Evolutionary conservation across 2,888 invertebrate genomes (phyloP).

Genomic region (Melinaea marsaeus): DNA sequence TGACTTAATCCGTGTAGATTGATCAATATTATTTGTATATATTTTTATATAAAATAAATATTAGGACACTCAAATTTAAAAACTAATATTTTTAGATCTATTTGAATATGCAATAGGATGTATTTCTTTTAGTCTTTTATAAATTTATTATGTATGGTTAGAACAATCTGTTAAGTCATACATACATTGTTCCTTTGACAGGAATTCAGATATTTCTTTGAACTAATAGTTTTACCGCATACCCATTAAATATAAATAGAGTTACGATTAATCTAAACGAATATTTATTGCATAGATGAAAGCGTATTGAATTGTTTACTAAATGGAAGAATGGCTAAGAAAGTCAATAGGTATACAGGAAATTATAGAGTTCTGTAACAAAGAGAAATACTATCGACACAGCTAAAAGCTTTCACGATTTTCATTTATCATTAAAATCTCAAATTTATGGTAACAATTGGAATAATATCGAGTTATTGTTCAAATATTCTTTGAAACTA

Average conservation of each 20-base stretch:
- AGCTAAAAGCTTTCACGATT: conserved; percentile 3
- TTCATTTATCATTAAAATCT: background rate
- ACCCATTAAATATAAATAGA: conserved; percentile 29
- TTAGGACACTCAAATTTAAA: too few relatives aligned
- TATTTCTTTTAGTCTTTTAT: too few relatives aligned
- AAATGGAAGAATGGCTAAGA: conserved; percentile 58
- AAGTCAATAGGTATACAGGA: conserved; percentile 39
- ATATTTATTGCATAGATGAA: conserved; percentile 53
- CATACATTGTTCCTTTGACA: too few relatives aligned
- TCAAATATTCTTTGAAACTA: too few relatives aligned
- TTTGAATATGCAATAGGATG: too few relatives aligned
- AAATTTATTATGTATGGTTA: too few relatives aligned
- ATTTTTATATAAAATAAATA: too few relatives aligned
- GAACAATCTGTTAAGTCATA: too few relatives aligned
- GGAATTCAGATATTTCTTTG: background rate
- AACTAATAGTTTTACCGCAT: conserved; percentile 14
- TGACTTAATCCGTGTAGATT: background rate
- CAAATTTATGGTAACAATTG: background rate
- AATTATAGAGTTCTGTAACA: conserved; percentile 22
- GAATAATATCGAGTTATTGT: too few relatives aligned
- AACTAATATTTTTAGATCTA: too few relatives aligned
- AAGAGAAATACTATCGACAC: conserved; percentile 9
- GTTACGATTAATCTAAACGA: conserved; percentile 57
- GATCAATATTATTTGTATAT: too few relatives aligned
- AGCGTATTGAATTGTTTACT: conserved; percentile 62